Evolutionary conservation across 2,797 vertebrate genomes (phyloP).

Genomic region (Girardinus metallicus): DNA sequence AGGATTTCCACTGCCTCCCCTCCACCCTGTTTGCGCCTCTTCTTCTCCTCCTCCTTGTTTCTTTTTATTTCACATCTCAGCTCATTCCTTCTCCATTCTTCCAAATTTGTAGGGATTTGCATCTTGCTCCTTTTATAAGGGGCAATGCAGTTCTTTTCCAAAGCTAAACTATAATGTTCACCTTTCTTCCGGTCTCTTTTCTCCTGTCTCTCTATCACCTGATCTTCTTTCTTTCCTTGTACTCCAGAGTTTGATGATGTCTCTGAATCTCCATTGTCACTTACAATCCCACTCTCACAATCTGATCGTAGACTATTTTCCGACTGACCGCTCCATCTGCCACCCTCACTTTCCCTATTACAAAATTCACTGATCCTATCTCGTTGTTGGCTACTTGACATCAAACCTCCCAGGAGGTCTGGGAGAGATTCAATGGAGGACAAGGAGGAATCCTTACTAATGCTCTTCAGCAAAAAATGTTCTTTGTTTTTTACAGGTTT

Average conservation of each 20-base stretch:
- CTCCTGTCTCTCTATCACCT: conserved; percentile 33
- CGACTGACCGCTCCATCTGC: conserved; percentile 69
- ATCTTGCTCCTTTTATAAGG: conserved; percentile 31
- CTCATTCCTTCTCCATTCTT: conserved; percentile 45
- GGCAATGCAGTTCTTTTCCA: not conserved
- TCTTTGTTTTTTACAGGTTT: conserved; percentile 69
- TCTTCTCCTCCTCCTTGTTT: conserved; percentile 57
- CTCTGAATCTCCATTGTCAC: conserved; percentile 88
- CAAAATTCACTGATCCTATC: not conserved
- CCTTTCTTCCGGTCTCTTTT: conserved; percentile 25
- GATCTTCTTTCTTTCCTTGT: conserved; percentile 73
- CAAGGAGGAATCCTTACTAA: conserved; percentile 92
- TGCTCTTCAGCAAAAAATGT: conserved; percentile 83
- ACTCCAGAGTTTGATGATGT: conserved; percentile 84
- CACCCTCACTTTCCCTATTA: conserved; percentile 40
- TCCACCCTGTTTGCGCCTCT: conserved; percentile 46
- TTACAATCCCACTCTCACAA: conserved; percentile 93
- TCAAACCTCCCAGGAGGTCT: conserved; percentile 84
- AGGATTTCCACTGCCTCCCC: conserved; percentile 69
- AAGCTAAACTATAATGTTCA: not conserved
- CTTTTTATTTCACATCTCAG: conserved; percentile 27
- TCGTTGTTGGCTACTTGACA: conserved; percentile 29
- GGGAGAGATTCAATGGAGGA: conserved; percentile 92
- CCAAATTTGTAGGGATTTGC: conserved; percentile 45
- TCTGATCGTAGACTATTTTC: conserved; percentile 83